These are phyloP conservation scores for Tragelaphus strepsiceros DNA, from an alignment of 2,113 vertebrate genomes.

Conservation along the genomic window DNA sequence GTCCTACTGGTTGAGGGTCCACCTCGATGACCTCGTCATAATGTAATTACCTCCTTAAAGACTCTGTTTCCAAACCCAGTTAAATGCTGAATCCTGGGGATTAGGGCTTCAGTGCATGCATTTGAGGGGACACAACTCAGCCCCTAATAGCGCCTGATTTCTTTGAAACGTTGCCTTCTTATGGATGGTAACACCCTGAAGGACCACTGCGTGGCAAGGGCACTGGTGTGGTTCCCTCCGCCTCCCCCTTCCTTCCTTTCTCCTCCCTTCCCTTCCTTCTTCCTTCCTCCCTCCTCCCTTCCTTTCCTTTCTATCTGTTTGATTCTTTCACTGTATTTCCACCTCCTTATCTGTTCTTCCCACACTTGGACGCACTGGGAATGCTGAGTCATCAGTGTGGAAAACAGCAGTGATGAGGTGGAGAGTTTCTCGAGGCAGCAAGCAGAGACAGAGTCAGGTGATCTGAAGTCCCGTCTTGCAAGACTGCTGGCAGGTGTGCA, in stretches of 20 bases:
- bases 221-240: not conserved
- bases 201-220: not conserved
- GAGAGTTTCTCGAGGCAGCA: not conserved
- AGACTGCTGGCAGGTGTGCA: not conserved
- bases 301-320: not conserved
- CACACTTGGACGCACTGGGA: accelerated
- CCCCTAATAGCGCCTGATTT: accelerated
- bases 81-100: accelerated
- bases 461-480: not conserved
- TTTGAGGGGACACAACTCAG: not conserved
- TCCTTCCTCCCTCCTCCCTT: not conserved
- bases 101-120: not conserved
- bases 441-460: not conserved
- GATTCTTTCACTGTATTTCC: not conserved
- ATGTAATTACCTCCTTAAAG: not conserved
- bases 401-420: not conserved
- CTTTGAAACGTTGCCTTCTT: not conserved
- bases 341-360: not conserved
- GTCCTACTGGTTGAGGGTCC: not conserved
- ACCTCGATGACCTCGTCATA: not conserved
- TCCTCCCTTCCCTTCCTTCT: not conserved
- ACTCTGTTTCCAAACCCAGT: not conserved
- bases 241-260: not conserved
- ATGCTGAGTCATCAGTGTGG: not conserved
- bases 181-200: accelerated